Evolutionary conservation across 2,113 vertebrate species (phyloP), one percentile per base, ranked within the genome.

Genomic region (Pongo abelii): DNA sequence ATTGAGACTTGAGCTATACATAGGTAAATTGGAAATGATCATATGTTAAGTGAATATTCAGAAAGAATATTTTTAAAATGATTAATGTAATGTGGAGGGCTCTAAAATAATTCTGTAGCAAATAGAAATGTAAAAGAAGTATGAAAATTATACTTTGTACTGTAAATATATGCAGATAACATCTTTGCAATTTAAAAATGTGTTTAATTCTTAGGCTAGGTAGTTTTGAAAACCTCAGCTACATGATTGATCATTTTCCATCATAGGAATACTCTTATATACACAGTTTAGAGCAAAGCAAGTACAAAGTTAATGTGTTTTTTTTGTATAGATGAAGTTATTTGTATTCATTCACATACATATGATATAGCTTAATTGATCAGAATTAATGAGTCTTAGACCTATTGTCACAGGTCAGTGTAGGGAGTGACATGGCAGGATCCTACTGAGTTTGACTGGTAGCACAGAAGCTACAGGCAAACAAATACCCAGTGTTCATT

Each of bases 41-140:
- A 1, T 43, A 94, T 96, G 77, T 94, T 91, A 64, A 90, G 23
- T 88, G 46, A 95, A 69, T 97, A 30, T 85, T 74, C 48, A 92
- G 22, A 46, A 94, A 40, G 12, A 89, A 93, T 43, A 85, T 50
- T n/a, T 93, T 93, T 87, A 96, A 10, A 95, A 32, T 50, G 85
- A 48, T 80, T 55, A 80, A 55, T 80, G 32, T 1, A 93, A 35
- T 74, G 23, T 84, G 7, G 12, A 94, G 13, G 32, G 17, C 48
- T 96, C 55, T 93, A 84, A 96, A 78, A 78, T 83, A 59, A 84
- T 93, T 84, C 17, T 84, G 32, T 78, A 84, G 46, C 50, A 97
- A 94, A 55, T 59, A 77, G n/a, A 84, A 81, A 84, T 55, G 88
- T 85, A 46, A 93, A 38, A 90, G 11, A 92, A 85, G 25, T 50